Conservation (phyloP, 53 echinoderm and acorn worm genomes). For the Arbacia lixula region DNA sequence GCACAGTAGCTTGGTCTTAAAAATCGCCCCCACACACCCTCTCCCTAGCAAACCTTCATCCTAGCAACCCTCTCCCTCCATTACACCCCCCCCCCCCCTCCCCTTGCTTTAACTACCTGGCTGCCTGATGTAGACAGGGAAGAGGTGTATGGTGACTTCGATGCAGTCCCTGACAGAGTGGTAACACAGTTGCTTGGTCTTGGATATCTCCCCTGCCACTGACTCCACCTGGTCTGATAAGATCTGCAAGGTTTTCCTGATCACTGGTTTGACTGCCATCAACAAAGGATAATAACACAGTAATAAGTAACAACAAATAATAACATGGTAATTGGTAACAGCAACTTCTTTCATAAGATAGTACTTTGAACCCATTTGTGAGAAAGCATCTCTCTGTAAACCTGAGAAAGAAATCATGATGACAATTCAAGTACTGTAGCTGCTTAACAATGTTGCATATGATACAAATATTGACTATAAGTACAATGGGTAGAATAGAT, state of each 20-base stretch:
- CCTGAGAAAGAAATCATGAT: no score
- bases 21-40: conserved; percentile 81
- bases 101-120: conserved; percentile 80
- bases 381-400: no score
- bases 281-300: background rate
- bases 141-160: conserved; percentile 82
- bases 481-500: no score
- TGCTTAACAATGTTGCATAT: no score
- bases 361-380: no score
- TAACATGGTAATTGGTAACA: background rate
- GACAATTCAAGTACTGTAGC: no score
- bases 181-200: conserved; percentile 96
- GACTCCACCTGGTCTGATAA: conserved; percentile 95
- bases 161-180: conserved; percentile 89
- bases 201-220: conserved; percentile 94
- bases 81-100: background rate
- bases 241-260: conserved; percentile 81
- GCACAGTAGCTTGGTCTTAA: conserved; percentile 88
- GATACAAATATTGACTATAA: no score
- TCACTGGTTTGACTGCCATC: conserved; percentile 87
- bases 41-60: no score
- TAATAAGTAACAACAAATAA: background rate
- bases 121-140: conserved; percentile 95
- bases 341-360: background rate
- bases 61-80: no score